Evolutionary conservation across 2,797 vertebrate genomes (phyloP).

Genomic region (Arrhamphus sclerolepis): DNA sequence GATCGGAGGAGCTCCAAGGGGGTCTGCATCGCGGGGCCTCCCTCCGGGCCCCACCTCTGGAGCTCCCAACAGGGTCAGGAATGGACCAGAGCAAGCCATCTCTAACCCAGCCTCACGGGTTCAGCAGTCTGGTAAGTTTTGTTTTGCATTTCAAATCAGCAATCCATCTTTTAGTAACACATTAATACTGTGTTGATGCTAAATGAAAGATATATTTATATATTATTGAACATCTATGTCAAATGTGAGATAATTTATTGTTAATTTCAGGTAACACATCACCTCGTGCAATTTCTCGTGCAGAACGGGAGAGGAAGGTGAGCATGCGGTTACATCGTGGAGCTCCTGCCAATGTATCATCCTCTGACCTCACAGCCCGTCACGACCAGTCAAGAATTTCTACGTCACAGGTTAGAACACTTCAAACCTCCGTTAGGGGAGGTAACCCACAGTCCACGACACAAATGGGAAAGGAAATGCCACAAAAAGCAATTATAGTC

Average conservation of each 20-base stretch:
- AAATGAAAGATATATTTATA: too few relatives aligned
- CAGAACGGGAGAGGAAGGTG: conserved; percentile 96
- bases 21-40: conserved; percentile 86
- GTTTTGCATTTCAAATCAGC: neutral
- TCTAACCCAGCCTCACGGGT: conserved; percentile 91
- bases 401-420: conserved; percentile 88
- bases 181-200: too few relatives aligned
- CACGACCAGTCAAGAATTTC: conserved; percentile 95
- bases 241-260: neutral
- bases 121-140: conserved; percentile 89
- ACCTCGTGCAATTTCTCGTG: conserved; percentile 93
- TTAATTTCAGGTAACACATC: conserved; percentile 88
- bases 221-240: neutral
- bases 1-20: conserved; percentile 89
- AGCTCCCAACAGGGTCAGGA: conserved; percentile 89
- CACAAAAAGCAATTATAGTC: too few relatives aligned
- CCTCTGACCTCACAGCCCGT: conserved; percentile 93
- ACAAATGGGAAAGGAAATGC: too few relatives aligned
- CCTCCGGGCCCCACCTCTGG: conserved; percentile 87
- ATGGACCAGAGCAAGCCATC: conserved; percentile 89
- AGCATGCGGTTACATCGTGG: conserved; percentile 97
- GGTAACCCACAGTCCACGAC: neutral
- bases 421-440: neutral
- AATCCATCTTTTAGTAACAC: neutral
- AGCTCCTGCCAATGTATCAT: conserved; percentile 93